Conservation (phyloP, 2,888 invertebrate genomes). For the Tiliacea aurago region DNA sequence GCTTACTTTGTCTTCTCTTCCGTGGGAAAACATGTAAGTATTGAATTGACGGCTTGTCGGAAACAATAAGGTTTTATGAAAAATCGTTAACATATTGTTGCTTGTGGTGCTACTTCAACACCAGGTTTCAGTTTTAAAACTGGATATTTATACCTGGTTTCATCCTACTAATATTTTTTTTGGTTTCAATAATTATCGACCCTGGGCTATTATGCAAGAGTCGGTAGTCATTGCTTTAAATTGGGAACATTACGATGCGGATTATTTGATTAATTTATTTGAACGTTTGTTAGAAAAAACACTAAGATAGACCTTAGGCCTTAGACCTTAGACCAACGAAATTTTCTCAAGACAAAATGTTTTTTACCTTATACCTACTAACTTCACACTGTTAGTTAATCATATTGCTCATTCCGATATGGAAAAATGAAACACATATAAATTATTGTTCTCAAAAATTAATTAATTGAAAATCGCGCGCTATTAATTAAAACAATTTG, state of each 20-base stretch:
- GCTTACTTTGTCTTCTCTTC: slow-evolving; percentile 24
- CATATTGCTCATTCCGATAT: slow-evolving; percentile 13
- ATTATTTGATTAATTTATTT: too few relatives aligned
- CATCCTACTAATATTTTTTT: too few relatives aligned
- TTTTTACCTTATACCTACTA: too few relatives aligned
- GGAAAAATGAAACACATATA: slow-evolving; percentile 7
- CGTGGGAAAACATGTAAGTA: slow-evolving; percentile 2
- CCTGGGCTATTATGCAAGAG: too few relatives aligned
- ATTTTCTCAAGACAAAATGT: too few relatives aligned
- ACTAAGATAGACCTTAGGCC: too few relatives aligned
- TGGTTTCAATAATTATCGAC: too few relatives aligned
- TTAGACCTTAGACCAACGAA: too few relatives aligned
- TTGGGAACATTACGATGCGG: too few relatives aligned
- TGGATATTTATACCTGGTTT: background rate
- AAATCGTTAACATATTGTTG: background rate
- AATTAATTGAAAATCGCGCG: slow-evolving; percentile 43
- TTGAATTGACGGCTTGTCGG: background rate
- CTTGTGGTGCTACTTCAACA: background rate
- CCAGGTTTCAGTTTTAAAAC: background rate
- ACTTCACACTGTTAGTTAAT: background rate
- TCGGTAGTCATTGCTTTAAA: too few relatives aligned
- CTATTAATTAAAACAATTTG: slow-evolving; percentile 53
- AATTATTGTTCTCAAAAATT: slow-evolving; percentile 27
- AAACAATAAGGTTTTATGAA: background rate
- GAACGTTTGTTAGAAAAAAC: too few relatives aligned